Evolutionary conservation across 2,888 invertebrate species (phyloP), one percentile per base, ranked within the genome.

Genomic region (Harpalus rubripes): DNA sequence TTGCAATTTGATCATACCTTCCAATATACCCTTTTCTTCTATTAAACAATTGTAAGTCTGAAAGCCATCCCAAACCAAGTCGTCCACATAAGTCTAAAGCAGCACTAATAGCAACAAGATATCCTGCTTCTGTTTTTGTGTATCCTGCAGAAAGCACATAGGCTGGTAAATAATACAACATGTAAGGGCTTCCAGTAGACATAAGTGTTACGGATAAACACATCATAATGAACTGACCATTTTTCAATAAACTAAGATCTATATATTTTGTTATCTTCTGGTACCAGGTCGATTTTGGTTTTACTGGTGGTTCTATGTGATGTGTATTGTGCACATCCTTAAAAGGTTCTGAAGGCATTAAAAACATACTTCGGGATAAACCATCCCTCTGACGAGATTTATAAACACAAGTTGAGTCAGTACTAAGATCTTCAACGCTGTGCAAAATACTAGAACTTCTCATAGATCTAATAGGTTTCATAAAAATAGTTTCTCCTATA

Each of bases 111-210:
- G 96, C 96, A 3, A 96, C 95, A 86, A 96, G 91, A 68, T 94
- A 94, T 61, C 95, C 95, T 89, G 94, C 91, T 61, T 93, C 93
- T 0, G 93, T 90, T 87, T 94, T 94, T 39, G 92, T 92, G 86
- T 94, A 94, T 59, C 95, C 95, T 0, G 92, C 92, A 0, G 95
- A 93, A 58, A 95, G 94, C 0, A 95, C 95, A 88, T 95, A 95
- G 0, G 96, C 95, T 0, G 96, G 96, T 63, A 96, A 90, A 88
- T 95, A 95, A 90, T 95, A 95, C 2, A 96, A 90, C 88, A 95
- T 95, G 89, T 95, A 95, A 0, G 96, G 96, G 3, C 95, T 95
- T 10, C 96, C 96, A 22, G 95, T 95, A 0, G 95, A 95, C 94
- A 95, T 95, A 1, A 96, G 92, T 0, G 94, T 95, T 8, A 96